A percentile compares a stretch with the other conserved stretches of the same genome.
Conservation (phyloP, 1,140 invertebrate species). For the Penaeus vannamei region DNA sequence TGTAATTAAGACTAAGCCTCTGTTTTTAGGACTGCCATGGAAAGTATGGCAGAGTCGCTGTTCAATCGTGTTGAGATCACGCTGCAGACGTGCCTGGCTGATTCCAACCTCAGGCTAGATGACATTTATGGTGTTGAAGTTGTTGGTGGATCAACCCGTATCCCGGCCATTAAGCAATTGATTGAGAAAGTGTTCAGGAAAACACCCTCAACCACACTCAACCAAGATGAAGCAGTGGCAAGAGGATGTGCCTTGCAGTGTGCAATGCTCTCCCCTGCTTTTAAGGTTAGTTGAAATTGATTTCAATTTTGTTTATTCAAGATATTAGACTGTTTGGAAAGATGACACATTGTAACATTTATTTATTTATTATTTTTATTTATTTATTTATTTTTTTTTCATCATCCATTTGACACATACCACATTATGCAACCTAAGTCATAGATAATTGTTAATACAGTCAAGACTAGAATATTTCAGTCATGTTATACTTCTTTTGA, state of each 20-base stretch:
- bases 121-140: slow-evolving; percentile 97
- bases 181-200: slow-evolving; percentile 90
- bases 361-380: too few relatives aligned
- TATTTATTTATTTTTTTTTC: too few relatives aligned
- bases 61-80: slow-evolving; percentile 70
- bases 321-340: too few relatives aligned
- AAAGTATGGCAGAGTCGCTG: slow-evolving; percentile 71
- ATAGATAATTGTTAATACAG: too few relatives aligned
- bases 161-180: slow-evolving; percentile 91
- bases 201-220: slow-evolving; percentile 93
- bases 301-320: too few relatives aligned
- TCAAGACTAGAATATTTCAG: too few relatives aligned
- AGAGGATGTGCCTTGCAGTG: slow-evolving; percentile 96
- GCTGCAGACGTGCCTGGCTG: slow-evolving; percentile 67
- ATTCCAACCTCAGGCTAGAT: slow-evolving; percentile 79
- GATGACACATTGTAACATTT: too few relatives aligned
- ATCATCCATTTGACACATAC: too few relatives aligned
- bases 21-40: slow-evolving; percentile 71
- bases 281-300: slow-evolving; percentile 75
- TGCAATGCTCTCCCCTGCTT: slow-evolving; percentile 96
- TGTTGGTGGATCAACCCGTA: slow-evolving; percentile 94
- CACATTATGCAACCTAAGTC: too few relatives aligned
- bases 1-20: too few relatives aligned
- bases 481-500: too few relatives aligned
- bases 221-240: slow-evolving; percentile 97